These are phyloP conservation scores for Papilio aristodemus DNA, from an alignment of 1,140 invertebrate genomes.

Conservation along the genomic window DNA sequence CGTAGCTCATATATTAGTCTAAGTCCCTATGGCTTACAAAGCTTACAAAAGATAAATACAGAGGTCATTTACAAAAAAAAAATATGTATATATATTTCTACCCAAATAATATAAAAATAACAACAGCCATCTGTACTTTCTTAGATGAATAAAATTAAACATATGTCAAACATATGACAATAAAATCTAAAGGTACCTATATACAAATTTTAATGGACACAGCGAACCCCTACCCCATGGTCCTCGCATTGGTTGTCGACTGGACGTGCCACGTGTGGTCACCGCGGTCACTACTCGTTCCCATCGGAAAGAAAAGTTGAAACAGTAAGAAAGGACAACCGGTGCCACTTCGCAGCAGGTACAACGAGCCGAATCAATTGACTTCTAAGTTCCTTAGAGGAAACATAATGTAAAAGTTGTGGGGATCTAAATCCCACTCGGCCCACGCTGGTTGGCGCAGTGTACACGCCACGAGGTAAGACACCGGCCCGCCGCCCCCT, in stretches of 20 bases:
- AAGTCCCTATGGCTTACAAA: constrained; percentile 77
- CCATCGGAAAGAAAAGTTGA: constrained; percentile 43
- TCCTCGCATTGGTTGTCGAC: constrained; percentile 50
- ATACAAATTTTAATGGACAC: constrained; percentile 69
- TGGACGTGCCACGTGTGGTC: constrained; percentile 69
- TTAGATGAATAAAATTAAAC: constrained; percentile 81
- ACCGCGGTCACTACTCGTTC: constrained; percentile 50
- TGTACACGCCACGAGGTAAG: neutral
- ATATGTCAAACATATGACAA: constrained; percentile 80
- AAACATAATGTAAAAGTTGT: neutral
- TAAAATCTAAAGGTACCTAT: constrained; percentile 78
- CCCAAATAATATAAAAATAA: constrained; percentile 81
- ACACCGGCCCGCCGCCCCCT: neutral
- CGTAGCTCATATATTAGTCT: constrained; percentile 74
- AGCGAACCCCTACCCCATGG: constrained; percentile 44
- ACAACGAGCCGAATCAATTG: neutral
- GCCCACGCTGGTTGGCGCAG: neutral
- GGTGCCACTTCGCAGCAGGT: constrained; percentile 38
- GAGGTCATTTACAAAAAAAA: constrained; percentile 80
- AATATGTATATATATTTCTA: constrained; percentile 80
- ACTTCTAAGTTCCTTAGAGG: too few species aligned
- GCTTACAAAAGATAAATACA: constrained; percentile 79
- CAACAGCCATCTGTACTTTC: constrained; percentile 80
- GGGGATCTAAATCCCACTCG: neutral
- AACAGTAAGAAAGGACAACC: constrained; percentile 50